Percentiles rank a stretch among this genome's conserved stretches.
Evolutionary conservation across 2,888 invertebrate species (phyloP).

Genomic region (Epsilonema sp.): DNA sequence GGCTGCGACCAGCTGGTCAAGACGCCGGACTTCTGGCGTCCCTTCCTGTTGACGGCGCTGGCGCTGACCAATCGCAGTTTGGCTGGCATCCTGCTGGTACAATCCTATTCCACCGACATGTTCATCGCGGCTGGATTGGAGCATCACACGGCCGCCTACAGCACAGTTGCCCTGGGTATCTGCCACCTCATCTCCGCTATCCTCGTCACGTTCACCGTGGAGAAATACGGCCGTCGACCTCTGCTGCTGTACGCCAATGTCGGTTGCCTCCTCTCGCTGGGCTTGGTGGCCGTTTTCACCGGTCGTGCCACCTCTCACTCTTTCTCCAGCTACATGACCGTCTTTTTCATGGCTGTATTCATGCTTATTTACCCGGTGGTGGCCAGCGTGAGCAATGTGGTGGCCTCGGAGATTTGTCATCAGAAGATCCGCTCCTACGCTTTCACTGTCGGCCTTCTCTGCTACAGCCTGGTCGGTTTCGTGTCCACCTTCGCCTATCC

Average conservation of each 20-base stretch:
- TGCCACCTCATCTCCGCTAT: slow-evolving; percentile 1
- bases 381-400: slow-evolving; percentile 3
- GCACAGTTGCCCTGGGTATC: slow-evolving; percentile 4
- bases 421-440: no score
- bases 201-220: not conserved
- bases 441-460: slow-evolving; percentile 3
- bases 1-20: not conserved
- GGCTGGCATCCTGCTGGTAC: slow-evolving; percentile 5
- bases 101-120: slow-evolving; percentile 5
- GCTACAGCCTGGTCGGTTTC: slow-evolving; percentile 3
- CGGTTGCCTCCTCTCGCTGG: not conserved
- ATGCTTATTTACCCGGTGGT: slow-evolving; percentile 4
- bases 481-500: slow-evolving; percentile 4
- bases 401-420: slow-evolving; percentile 5
- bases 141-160: not conserved
- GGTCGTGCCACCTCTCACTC: no score
- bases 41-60: not conserved
- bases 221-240: not conserved
- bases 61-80: slow-evolving; percentile 3
- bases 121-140: slow-evolving; percentile 1
- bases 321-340: not conserved
- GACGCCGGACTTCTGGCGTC: not conserved
- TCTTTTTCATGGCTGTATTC: not conserved
- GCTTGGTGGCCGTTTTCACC: not conserved
- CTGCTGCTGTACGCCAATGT: slow-evolving; percentile 4